phyloP scores from a whole-genome alignment of 2,113 vertebrate species.

The Oceanodroma tethys region DNA sequence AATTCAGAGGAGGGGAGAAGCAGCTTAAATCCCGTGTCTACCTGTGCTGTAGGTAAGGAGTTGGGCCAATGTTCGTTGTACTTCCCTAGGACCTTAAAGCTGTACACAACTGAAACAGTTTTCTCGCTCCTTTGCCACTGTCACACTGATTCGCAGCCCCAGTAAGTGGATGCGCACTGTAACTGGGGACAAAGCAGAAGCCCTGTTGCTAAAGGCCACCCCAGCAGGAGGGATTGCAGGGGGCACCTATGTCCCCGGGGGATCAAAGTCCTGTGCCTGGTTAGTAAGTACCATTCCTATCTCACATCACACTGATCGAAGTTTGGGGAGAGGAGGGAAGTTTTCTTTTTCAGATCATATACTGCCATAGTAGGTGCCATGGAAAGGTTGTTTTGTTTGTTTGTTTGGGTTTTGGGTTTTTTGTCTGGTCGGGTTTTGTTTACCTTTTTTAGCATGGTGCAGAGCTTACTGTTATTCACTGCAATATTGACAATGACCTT shows the following conservation, averaged over 20 bases:
- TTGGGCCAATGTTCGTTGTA: accelerated
- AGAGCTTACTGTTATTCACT: neutral
- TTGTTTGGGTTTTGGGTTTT: neutral
- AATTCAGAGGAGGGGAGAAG: neutral
- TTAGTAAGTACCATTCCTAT: accelerated
- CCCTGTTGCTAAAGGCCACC: neutral
- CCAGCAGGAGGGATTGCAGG: neutral
- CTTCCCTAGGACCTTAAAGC: neutral
- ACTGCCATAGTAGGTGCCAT: neutral
- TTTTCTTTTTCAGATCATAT: neutral
- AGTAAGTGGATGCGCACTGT: no score
- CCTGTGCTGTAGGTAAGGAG: neutral
- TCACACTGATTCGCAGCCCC: accelerated
- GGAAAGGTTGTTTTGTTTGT: neutral
- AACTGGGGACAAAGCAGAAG: neutral
- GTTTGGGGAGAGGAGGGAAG: accelerated
- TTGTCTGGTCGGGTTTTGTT: neutral
- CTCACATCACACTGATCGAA: neutral
- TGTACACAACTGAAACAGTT: neutral
- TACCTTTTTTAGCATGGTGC: neutral
- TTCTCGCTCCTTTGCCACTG: neutral
- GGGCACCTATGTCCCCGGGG: accelerated
- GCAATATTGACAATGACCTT: neutral
- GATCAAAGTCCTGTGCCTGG: neutral
- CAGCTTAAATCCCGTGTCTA: accelerated